These are phyloP conservation scores for Ailurus styani DNA, from an alignment of 2,113 vertebrate genomes.

Conservation along the genomic window DNA sequence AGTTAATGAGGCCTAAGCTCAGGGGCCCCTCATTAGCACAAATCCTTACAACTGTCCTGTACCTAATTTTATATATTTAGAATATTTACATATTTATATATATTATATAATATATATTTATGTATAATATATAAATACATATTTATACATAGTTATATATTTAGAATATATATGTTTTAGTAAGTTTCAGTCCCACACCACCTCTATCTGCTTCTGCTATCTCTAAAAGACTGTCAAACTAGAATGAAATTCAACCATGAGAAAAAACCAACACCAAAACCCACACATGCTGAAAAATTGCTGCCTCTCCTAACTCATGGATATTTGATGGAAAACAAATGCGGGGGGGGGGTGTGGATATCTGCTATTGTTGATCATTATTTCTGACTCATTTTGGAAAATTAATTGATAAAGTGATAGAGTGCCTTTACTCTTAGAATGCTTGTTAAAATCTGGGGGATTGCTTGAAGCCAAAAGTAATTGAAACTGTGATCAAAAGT, in stretches of 20 bases:
- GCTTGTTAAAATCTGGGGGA: constrained; percentile 23
- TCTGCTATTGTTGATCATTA: background rate
- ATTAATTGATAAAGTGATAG: constrained; percentile 32
- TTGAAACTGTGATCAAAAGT: constrained; percentile 38
- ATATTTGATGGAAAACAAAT: background rate
- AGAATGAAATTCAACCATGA: background rate
- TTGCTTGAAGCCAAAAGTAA: constrained; percentile 40
- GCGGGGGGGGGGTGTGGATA: background rate
- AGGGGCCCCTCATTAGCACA: background rate
- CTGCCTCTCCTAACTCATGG: background rate
- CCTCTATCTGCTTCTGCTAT: background rate
- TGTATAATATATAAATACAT: too few relatives aligned
- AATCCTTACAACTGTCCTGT: background rate
- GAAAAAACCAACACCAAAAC: background rate
- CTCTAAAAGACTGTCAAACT: background rate
- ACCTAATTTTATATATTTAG: background rate
- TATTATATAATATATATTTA: too few relatives aligned
- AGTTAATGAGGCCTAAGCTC: background rate
- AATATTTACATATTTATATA: too few relatives aligned
- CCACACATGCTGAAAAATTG: background rate
- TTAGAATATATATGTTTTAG: background rate
- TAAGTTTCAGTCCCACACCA: background rate
- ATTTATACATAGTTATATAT: too few relatives aligned
- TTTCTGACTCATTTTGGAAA: background rate
- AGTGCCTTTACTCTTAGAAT: background rate